Percentiles rank a stretch among this genome's conserved stretches.
Conservation (phyloP, 37 sponge, comb jelly and placozoan genomes). For the Lycopodina hypogea region DNA sequence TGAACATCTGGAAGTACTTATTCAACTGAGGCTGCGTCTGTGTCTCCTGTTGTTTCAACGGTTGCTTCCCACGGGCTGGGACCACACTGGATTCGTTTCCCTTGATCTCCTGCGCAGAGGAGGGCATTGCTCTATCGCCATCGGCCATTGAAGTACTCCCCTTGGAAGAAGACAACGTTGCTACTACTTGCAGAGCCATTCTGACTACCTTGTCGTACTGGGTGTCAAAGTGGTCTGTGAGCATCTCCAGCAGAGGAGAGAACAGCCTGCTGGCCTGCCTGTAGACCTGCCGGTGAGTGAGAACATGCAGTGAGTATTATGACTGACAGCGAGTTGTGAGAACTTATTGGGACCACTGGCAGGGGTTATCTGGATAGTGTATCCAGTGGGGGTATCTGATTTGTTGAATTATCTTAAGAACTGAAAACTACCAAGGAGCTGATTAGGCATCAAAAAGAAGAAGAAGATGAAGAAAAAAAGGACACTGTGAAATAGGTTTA, state of each 20-base stretch:
- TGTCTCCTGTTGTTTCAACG: not conserved
- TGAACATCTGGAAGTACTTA: slow-evolving; percentile 67
- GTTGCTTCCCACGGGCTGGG: not conserved
- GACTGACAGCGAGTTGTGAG: no score
- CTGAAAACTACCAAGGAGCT: no score
- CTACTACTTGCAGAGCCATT: slow-evolving; percentile 59
- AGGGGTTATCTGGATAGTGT: no score
- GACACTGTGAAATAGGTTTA: no score
- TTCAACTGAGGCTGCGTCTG: slow-evolving; percentile 14
- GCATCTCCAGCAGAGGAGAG: slow-evolving; percentile 48
- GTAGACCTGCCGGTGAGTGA: slow-evolving; percentile 30
- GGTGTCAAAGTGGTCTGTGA: slow-evolving; percentile 53
- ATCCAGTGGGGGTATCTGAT: no score
- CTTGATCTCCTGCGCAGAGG: not conserved
- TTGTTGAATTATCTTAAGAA: no score
- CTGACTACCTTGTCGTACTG: slow-evolving; percentile 52
- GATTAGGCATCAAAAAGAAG: no score
- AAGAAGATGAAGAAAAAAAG: no score
- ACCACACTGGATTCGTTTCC: not conserved
- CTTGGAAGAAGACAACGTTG: slow-evolving; percentile 63
- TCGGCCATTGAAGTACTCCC: slow-evolving; percentile 47
- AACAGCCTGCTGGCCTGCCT: slow-evolving; percentile 47
- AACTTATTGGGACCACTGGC: no score
- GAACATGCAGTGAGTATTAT: no score
- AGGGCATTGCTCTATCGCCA: not conserved